Percentiles rank a stretch among this genome's conserved stretches.
Conservation (phyloP, 2,113 vertebrate species). For the Penelope pileata region DNA sequence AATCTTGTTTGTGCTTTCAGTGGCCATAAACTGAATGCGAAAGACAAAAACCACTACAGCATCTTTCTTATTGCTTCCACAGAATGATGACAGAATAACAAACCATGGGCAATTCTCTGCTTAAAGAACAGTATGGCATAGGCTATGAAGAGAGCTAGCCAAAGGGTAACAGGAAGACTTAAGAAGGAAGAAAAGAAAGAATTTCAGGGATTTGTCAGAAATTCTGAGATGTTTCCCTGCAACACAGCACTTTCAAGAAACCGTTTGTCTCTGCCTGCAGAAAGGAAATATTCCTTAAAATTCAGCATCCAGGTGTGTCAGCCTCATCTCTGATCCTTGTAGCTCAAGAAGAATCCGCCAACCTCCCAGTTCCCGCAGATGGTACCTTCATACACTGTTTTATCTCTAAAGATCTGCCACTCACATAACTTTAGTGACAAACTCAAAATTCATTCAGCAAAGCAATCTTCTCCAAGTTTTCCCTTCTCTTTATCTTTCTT, state of each 20-base stretch:
- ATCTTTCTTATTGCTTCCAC: not conserved
- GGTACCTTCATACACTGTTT: constrained; percentile 53
- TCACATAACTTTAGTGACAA: constrained; percentile 62
- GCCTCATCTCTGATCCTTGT: constrained; percentile 42
- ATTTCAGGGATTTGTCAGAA: not conserved
- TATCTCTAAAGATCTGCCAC: constrained; percentile 58
- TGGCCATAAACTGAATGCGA: not conserved
- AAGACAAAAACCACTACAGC: not conserved
- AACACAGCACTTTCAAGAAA: constrained; percentile 2
- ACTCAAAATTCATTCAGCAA: constrained; percentile 60
- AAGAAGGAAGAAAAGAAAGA: constrained; percentile 4
- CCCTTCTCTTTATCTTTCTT: constrained; percentile 23
- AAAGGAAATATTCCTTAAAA: constrained; percentile 49
- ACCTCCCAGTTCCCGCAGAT: constrained; percentile 38
- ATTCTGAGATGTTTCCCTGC: not conserved
- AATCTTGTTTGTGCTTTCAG: not conserved
- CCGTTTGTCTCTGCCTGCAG: constrained; percentile 11
- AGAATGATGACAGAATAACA: not conserved
- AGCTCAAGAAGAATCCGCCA: constrained; percentile 34
- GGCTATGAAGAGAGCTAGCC: not conserved
- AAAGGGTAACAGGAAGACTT: not conserved
- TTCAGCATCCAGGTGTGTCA: constrained; percentile 29
- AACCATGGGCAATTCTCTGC: not conserved
- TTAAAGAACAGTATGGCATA: not conserved
- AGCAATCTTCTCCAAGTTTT: constrained; percentile 50